Conservation (phyloP, 2,113 vertebrate genomes). For the Chrysemys picta region DNA sequence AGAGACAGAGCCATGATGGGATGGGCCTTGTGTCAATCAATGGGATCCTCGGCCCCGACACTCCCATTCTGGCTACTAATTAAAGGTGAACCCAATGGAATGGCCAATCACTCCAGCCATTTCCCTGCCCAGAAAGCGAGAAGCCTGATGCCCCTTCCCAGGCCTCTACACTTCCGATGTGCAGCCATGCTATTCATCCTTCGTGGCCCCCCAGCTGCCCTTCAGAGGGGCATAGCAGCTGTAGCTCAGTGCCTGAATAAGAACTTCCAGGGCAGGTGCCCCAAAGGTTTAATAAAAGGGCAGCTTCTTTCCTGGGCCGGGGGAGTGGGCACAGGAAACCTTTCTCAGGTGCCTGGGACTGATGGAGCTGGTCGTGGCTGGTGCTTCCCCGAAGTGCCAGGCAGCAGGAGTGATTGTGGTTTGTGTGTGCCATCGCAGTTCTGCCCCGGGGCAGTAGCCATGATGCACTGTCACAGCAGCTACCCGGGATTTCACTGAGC, state of each 20-base stretch:
- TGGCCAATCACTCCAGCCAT: background rate
- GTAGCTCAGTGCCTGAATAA: background rate
- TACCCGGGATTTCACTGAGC: no score
- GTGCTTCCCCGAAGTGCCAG: background rate
- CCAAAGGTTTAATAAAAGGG: background rate
- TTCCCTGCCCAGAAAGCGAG: background rate
- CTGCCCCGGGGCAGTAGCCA: no score
- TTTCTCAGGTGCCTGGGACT: no score
- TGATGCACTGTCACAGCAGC: no score
- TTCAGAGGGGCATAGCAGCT: background rate
- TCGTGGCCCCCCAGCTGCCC: background rate
- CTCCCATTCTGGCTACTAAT: no score
- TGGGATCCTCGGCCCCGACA: no score
- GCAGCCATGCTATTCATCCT: background rate
- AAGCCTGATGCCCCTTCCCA: background rate
- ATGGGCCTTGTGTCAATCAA: no score
- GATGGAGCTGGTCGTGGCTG: background rate
- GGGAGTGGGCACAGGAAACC: background rate
- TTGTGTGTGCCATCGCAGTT: background rate
- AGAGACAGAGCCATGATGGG: no score
- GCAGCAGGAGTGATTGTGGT: background rate
- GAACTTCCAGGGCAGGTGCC: background rate
- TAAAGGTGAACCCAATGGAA: no score
- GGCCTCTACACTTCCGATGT: background rate
- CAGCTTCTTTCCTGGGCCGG: no score